A percentile compares a stretch with the other conserved stretches of the same genome.
Conservation (phyloP, 2,888 invertebrate species). For the Drosophila phalerata region DNA sequence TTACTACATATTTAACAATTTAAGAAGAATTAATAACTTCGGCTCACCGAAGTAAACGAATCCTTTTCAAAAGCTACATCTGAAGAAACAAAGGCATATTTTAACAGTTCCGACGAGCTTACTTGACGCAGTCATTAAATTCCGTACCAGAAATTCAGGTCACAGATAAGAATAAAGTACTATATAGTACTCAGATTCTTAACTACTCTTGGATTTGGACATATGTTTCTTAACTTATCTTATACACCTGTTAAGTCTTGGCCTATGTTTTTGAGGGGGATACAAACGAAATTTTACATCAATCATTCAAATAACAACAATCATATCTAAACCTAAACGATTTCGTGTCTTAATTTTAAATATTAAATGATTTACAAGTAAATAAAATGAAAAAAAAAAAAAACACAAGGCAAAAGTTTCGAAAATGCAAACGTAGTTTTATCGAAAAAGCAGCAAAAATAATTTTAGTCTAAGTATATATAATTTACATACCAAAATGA, state of each 20-base stretch:
- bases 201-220: conserved; percentile 2
- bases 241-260: conserved; percentile 7
- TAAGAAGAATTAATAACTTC: conserved; percentile 30
- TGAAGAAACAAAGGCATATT: conserved; percentile 14
- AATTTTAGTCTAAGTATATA: conserved; percentile 72
- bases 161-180: neutral
- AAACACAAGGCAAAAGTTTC: conserved; percentile 42
- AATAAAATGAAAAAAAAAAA: conserved; percentile 23
- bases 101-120: conserved; percentile 31
- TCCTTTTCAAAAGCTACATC: conserved; percentile 36
- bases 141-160: conserved; percentile 12
- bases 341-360: conserved; percentile 77
- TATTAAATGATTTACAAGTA: conserved; percentile 63
- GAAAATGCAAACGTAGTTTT: conserved; percentile 53
- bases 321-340: conserved; percentile 73
- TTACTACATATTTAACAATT: conserved; percentile 22
- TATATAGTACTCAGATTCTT: neutral
- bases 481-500: conserved; percentile 81
- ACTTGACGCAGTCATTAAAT: conserved; percentile 19
- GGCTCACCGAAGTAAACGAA: conserved; percentile 47
- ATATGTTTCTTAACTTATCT: conserved; percentile 19
- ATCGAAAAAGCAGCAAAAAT: conserved; percentile 49
- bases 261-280: conserved; percentile 28
- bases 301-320: conserved; percentile 71
- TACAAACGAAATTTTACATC: conserved; percentile 46